Conservation (phyloP, 2,888 invertebrate genomes). For the Cremastinae sp. region DNA sequence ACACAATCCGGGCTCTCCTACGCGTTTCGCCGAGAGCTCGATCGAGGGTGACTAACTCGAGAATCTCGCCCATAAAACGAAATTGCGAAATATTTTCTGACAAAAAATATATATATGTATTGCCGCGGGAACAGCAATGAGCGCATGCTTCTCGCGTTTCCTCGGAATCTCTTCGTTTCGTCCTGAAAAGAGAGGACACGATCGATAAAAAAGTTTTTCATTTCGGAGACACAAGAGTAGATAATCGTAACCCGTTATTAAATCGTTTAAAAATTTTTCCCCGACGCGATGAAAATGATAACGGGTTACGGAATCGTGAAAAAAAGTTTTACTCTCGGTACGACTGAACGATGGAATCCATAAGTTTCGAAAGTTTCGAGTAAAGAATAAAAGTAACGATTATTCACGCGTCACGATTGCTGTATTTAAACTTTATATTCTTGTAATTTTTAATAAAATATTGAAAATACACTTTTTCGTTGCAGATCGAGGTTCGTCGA, state of each 20-base stretch:
- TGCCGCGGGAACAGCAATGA: slow-evolving; percentile 22
- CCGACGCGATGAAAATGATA: too few relatives aligned
- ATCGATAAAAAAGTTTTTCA: too few relatives aligned
- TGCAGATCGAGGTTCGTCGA: slow-evolving; percentile 25
- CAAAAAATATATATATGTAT: too few relatives aligned
- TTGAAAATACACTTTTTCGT: not conserved
- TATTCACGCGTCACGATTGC: too few relatives aligned
- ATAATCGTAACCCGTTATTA: not conserved
- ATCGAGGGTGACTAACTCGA: slow-evolving; percentile 74
- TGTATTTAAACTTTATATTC: too few relatives aligned
- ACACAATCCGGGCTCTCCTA: slow-evolving; percentile 53
- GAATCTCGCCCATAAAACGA: slow-evolving; percentile 68
- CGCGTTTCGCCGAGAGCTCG: slow-evolving; percentile 52
- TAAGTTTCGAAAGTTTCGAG: too few relatives aligned
- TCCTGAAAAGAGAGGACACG: too few relatives aligned
- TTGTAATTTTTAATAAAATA: not conserved
- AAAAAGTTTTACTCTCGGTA: slow-evolving; percentile 24
- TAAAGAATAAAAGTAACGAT: too few relatives aligned
- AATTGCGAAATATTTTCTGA: slow-evolving; percentile 72
- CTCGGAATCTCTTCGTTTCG: too few relatives aligned
- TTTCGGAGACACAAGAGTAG: too few relatives aligned
- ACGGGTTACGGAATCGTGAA: not conserved
- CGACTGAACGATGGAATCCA: slow-evolving; percentile 2
- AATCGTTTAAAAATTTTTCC: too few relatives aligned
- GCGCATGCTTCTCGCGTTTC: not conserved